These are phyloP conservation scores for Nautilus pompilius DNA, from an alignment of 1,140 invertebrate species.

Conservation along the genomic window DNA sequence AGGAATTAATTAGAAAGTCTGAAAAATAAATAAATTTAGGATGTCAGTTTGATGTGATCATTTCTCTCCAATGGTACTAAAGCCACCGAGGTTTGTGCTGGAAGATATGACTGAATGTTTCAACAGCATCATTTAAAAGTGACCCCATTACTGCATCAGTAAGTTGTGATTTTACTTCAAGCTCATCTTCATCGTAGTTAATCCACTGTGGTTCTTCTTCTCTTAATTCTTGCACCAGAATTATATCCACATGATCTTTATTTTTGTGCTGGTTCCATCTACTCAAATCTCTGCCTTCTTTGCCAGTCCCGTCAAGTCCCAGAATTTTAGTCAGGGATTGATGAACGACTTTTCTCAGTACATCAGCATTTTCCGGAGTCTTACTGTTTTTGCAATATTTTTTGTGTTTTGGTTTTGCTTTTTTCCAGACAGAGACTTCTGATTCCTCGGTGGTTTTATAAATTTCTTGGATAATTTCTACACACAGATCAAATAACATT, in stretches of 20 bases:
- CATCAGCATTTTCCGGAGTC: slow-evolving; percentile 37
- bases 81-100: slow-evolving; percentile 19
- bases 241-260: slow-evolving; percentile 69
- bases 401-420: slow-evolving; percentile 35
- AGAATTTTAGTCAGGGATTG: slow-evolving; percentile 54
- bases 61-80: too few relatives aligned
- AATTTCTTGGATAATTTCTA: slow-evolving; percentile 61
- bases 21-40: too few relatives aligned
- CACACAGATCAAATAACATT: slow-evolving; percentile 67
- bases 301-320: slow-evolving; percentile 61
- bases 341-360: slow-evolving; percentile 39
- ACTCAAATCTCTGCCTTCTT: slow-evolving; percentile 61
- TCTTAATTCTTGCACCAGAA: slow-evolving; percentile 67
- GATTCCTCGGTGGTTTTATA: slow-evolving; percentile 45
- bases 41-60: too few relatives aligned
- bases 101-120: slow-evolving; percentile 40
- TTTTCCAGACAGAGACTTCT: slow-evolving; percentile 60
- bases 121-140: slow-evolving; percentile 64
- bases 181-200: slow-evolving; percentile 69
- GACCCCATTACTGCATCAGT: slow-evolving; percentile 65
- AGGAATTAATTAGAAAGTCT: too few relatives aligned
- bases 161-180: slow-evolving; percentile 67
- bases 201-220: slow-evolving; percentile 72
- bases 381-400: slow-evolving; percentile 33
- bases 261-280: slow-evolving; percentile 69